Conservation (phyloP, 2,113 vertebrate genomes). For the Pseudorhombus dupliciocellatus region DNA sequence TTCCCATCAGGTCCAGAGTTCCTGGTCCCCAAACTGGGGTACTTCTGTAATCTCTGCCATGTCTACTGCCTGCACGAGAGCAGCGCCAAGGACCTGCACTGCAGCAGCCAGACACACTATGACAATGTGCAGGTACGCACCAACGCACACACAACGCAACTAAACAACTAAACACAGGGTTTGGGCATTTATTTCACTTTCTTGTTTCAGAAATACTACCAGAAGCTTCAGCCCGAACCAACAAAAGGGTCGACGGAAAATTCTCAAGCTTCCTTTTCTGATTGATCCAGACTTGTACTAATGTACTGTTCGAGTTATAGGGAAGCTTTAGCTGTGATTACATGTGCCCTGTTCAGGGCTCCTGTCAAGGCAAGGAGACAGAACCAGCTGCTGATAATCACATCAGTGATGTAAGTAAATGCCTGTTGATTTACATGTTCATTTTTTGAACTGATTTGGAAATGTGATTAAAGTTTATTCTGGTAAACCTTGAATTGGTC, state of each 20-base stretch:
- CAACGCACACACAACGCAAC: neutral
- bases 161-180: neutral
- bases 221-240: conserved; percentile 25
- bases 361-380: too few species aligned
- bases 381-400: too few species aligned
- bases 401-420: neutral
- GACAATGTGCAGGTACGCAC: conserved; percentile 55
- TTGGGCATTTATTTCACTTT: accelerated
- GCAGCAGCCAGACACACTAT: conserved; percentile 65
- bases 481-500: too few species aligned
- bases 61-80: conserved; percentile 60
- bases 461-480: neutral
- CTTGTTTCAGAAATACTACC: conserved; percentile 66
- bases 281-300: conserved; percentile 2
- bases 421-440: neutral
- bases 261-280: conserved; percentile 19
- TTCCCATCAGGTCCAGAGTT: conserved; percentile 75
- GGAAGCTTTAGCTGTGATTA: too few species aligned
- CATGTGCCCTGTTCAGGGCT: too few species aligned
- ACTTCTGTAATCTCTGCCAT: conserved; percentile 78
- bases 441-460: neutral
- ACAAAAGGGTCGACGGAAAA: neutral
- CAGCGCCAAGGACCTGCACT: conserved; percentile 46
- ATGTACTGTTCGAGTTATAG: too few species aligned
- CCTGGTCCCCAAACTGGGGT: conserved; percentile 77